Evolutionary conservation across 2,113 vertebrate genomes (phyloP), one percentile per base, ranked within the genome.

Genomic region (Herpailurus yagouaroundi): DNA sequence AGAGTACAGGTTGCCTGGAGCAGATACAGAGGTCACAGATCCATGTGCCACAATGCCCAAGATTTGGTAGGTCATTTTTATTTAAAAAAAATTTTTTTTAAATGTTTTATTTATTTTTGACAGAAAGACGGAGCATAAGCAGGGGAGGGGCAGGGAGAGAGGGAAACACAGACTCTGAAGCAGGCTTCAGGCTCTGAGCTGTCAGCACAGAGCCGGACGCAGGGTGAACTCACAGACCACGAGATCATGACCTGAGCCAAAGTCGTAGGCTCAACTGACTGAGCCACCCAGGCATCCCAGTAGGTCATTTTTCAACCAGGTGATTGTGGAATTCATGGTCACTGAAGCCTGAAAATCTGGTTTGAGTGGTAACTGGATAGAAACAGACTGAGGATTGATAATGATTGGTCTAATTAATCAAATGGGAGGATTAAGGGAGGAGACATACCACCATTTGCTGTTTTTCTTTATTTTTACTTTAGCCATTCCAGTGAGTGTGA

Each of bases 361-460:
- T 2, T 27, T 45, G 9, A 89, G 6, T 76, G 19, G 12, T 3
- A 82, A 45, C 23, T 45, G 38, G n/a, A 79, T 45, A 38, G 41
- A 18, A 66, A 57, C 25, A 36, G 3, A 57, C 7, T 45, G 21
- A 73, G 11, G 5, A 33, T n/a, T 2, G 19, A 27, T 81, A 66
- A 66, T 66, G 45, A 48, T 25, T 73, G 5, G 19, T 31, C 8
- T 91, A 48, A 29, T 9, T 68, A 36, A 29, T 12, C 41, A 36
- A 27, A 33, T 31, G 2, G 6, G 6, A 66, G 7, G 1, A 7
- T 55, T 10, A 55, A 93, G 16, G 0, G 5, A 11, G 19, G 2
- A 38, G 31, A 69, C 6, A 73, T 27, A 45, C 5, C 6, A 36
- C 1, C 4, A 45, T 0, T 14, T 60, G 16, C 4, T 50, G n/a